These are phyloP conservation scores for Glomeris marginata DNA, from an alignment of 2,888 invertebrate species.

Conservation along the genomic window DNA sequence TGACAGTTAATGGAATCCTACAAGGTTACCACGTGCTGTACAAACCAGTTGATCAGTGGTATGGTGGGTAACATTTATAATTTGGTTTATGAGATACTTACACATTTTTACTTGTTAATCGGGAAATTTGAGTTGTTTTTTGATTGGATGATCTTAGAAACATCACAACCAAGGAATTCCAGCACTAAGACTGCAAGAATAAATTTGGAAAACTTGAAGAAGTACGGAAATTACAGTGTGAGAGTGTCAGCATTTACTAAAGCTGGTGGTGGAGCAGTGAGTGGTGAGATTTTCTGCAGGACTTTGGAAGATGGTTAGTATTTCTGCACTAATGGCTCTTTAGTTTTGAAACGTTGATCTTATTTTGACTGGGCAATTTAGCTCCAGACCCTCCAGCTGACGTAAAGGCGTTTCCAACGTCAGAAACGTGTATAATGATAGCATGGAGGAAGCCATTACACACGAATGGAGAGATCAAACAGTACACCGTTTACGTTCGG, in stretches of 20 bases:
- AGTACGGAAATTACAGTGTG: constrained; percentile 34
- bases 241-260: constrained; percentile 33
- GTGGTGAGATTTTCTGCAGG: constrained; percentile 27
- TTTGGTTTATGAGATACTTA: no score
- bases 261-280: constrained; percentile 33
- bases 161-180: no score
- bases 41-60: constrained; percentile 23
- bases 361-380: no score
- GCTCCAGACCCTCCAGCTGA: constrained; percentile 10
- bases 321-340: constrained; percentile 7
- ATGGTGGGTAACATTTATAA: constrained; percentile 16
- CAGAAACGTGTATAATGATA: constrained; percentile 6
- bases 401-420: constrained; percentile 1
- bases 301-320: constrained; percentile 32
- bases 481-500: constrained; percentile 8
- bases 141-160: no score
- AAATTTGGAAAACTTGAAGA: constrained; percentile 26
- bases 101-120: no score
- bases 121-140: no score
- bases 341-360: neutral
- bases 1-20: constrained; percentile 33
- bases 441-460: constrained; percentile 10
- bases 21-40: constrained; percentile 62
- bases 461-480: constrained; percentile 9
- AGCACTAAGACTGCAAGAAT: constrained; percentile 19